Base-by-base conservation (phyloP, 2,888 invertebrate species). In the Chesias legatella region DNA sequence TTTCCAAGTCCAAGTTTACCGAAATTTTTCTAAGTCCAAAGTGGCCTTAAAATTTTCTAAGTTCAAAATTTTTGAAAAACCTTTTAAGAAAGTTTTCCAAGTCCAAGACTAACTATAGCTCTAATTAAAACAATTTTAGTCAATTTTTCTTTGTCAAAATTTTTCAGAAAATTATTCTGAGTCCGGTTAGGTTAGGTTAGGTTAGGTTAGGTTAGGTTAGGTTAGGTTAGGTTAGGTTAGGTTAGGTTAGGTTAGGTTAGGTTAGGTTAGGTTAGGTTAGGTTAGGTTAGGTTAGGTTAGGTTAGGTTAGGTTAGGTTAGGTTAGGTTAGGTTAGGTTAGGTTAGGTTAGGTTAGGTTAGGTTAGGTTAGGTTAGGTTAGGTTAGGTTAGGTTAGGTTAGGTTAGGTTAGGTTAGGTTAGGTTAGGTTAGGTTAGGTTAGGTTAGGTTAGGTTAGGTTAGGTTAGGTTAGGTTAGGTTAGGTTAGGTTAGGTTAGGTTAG, bases 121-220 rank as follows among this genome's bases (percentile, higher is more conserved):
- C n/a, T n/a, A n/a, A n/a, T n/a, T n/a, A n/a, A n/a, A n/a, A n/a
- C n/a, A n/a, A n/a, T n/a, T n/a, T n/a, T n/a, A n/a, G n/a, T n/a
- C n/a, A n/a, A n/a, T n/a, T n/a, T n/a, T n/a, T n/a, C n/a, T n/a
- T n/a, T n/a, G n/a, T n/a, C n/a, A n/a, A n/a, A n/a, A n/a, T n/a
- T n/a, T n/a, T n/a, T n/a, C n/a, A n/a, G n/a, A n/a, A n/a, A n/a
- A n/a, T n/a, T n/a, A n/a, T n/a, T n/a, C n/a, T n/a, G n/a, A n/a
- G n/a, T n/a, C n/a, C n/a, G 51, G 53, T 48, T 53, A 48, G 51
- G 50, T 50, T 50, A 50, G 50, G 53, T 50, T 50, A 51, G 54
- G 54, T 51, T 51, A 53, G 51, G 53, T 51, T 51, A 53, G 51
- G 51, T 48, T 51, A 53, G 53, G 53, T 51, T 48, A 44, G 46